Evolutionary conservation across 2,797 vertebrate genomes (phyloP).

Genomic region (Argya squamiceps): DNA sequence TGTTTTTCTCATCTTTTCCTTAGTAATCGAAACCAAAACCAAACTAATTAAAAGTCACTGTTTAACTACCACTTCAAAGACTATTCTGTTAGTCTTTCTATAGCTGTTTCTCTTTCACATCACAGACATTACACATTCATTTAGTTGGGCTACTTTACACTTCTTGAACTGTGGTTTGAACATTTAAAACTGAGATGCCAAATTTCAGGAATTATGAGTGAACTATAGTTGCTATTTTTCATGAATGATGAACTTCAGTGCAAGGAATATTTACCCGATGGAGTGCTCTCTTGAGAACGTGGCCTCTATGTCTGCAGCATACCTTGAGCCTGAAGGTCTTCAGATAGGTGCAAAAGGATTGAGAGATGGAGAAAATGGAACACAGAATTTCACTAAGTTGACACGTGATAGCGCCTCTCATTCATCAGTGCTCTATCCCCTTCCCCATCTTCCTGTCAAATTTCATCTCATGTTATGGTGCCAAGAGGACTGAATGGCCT

Average conservation of each 20-base stretch:
- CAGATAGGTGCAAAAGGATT: not conserved
- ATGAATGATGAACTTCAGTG: not conserved
- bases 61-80: not conserved
- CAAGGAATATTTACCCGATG: not conserved
- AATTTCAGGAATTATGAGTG: not conserved
- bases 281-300: not conserved
- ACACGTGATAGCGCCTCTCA: not conserved
- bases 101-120: not conserved
- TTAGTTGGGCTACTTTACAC: not conserved
- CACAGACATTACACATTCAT: not conserved
- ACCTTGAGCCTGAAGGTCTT: not conserved
- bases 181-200: not conserved
- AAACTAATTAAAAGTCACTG: not conserved
- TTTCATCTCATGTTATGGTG: not conserved
- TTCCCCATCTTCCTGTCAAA: not conserved
- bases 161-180: not conserved
- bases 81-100: not conserved
- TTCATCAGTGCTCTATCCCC: not conserved
- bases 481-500: not conserved
- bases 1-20: not conserved
- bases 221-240: not conserved
- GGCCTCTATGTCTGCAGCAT: not conserved
- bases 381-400: not conserved
- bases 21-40: not conserved
- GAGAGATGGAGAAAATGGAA: not conserved